Percentiles rank a stretch among this genome's conserved stretches.
phyloP scores from a whole-genome alignment of 2,113 vertebrate species.

The Plectropomus leopardus region DNA sequence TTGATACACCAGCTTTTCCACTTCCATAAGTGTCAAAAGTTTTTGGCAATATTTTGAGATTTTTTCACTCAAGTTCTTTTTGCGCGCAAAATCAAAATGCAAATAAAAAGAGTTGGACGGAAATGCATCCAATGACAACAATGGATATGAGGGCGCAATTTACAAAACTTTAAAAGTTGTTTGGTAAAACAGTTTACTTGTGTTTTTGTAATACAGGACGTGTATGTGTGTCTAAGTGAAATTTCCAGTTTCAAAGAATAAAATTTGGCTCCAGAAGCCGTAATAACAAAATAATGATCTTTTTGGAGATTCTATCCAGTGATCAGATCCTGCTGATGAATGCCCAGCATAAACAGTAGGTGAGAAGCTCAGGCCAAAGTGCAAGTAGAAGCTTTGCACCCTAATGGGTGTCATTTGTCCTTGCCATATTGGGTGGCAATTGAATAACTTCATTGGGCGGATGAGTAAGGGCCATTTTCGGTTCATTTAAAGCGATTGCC shows the following conservation, averaged over 20 bases:
- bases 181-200: background rate
- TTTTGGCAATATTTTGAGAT: no score
- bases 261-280: background rate
- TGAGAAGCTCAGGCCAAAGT: conserved; percentile 71
- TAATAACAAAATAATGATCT: conserved; percentile 65
- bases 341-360: conserved; percentile 50
- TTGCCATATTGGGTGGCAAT: conserved; percentile 76
- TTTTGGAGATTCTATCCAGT: conserved; percentile 33
- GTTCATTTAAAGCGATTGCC: conserved; percentile 58
- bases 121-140: no score
- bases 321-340: conserved; percentile 58
- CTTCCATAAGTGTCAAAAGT: no score
- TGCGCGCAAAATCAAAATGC: no score
- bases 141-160: no score
- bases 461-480: conserved; percentile 49
- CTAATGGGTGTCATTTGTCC: conserved; percentile 82
- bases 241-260: conserved; percentile 17
- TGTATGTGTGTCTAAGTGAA: background rate
- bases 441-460: conserved; percentile 64
- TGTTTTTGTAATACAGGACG: background rate
- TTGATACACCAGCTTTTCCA: no score
- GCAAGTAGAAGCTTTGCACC: conserved; percentile 66
- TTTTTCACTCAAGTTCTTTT: no score
- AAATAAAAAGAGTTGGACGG: no score
- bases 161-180: background rate